Percentiles rank a stretch among this genome's conserved stretches.
Conservation (phyloP, 2,888 invertebrate genomes). For the Tineola bisselliella region DNA sequence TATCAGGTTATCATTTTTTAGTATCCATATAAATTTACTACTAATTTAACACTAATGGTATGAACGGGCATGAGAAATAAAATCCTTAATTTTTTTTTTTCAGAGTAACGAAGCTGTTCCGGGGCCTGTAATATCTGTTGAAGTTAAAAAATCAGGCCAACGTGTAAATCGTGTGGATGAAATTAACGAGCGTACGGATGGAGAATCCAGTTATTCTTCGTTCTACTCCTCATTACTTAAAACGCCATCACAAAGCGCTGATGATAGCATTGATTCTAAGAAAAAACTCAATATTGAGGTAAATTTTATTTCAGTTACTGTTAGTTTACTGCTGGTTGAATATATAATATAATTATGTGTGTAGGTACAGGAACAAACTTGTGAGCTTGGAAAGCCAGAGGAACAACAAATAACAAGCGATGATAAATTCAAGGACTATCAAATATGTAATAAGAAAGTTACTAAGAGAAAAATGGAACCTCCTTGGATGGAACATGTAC, state of each 20-base stretch:
- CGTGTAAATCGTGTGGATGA: slow-evolving; percentile 24
- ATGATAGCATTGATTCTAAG: slow-evolving; percentile 32
- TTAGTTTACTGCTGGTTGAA: no score
- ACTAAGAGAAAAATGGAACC: slow-evolving; percentile 59
- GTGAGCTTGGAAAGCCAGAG: slow-evolving; percentile 18
- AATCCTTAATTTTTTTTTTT: no score
- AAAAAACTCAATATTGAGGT: background rate
- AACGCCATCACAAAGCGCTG: slow-evolving; percentile 56
- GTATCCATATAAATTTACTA: no score
- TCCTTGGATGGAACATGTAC: slow-evolving; percentile 73
- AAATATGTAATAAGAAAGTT: slow-evolving; percentile 18
- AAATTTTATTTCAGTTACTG: no score
- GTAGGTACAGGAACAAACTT: no score
- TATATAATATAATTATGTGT: no score
- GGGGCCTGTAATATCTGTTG: slow-evolving; percentile 10
- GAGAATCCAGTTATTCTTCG: slow-evolving; percentile 71
- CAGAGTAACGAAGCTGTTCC: slow-evolving; percentile 27
- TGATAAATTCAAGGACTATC: slow-evolving; percentile 18
- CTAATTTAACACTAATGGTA: no score
- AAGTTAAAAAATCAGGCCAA: background rate
- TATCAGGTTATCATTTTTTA: no score
- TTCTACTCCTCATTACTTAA: slow-evolving; percentile 77
- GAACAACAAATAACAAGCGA: slow-evolving; percentile 19
- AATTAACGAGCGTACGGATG: slow-evolving; percentile 38
- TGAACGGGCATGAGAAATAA: no score